Evolutionary conservation across 2,888 invertebrate genomes (phyloP), one percentile per base, ranked within the genome.

Genomic region (Ischnus inquisitorius): DNA sequence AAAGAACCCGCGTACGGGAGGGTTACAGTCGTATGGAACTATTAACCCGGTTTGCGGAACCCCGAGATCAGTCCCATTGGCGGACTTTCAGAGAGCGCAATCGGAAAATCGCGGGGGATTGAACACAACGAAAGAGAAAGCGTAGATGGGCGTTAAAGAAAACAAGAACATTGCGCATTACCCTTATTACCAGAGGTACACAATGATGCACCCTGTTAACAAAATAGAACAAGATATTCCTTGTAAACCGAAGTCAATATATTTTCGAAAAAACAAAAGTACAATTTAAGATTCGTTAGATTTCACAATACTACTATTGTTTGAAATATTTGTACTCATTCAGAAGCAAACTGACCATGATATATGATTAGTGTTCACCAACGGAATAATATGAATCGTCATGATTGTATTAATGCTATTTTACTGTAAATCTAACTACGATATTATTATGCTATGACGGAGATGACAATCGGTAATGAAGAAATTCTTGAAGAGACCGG

Each of bases 21-120:
- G 62, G 72, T 79, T 41, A 64, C 22, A 54, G 72, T 28, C 79
- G 79, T 79, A 85, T 86, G 75, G 87, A 88, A 77, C 77, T 68
- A 60, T 77, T 77, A 77, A 77, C 77, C 77, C 57, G 68, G 77
- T 77, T 77, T 16, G 67, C 34, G 22, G 25, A 1, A 25, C 25
- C 25, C 39, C 12, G 46, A 48, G 54, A 51, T 46, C 16, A 14
- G 12, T 3, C 43, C 28, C 43, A 62, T 62, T 46, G 57, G 54
- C 22, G 16, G 25, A 76, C 43, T 77, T 77, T 77, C 46, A 43
- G 34, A 77, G 39, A 57, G 14, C 60, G 51, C 41, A 67, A 19
- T 64, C 54, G 16, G 41, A 51, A 76, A 65, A 41, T 67, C 19
- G 34, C 12, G 16, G 16, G 5, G 54, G 43, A 28, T 74, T 19